A percentile compares a stretch with the other conserved stretches of the same genome.
phyloP scores from a whole-genome alignment of 2,113 vertebrate species.

The Tapirus terrestris region DNA sequence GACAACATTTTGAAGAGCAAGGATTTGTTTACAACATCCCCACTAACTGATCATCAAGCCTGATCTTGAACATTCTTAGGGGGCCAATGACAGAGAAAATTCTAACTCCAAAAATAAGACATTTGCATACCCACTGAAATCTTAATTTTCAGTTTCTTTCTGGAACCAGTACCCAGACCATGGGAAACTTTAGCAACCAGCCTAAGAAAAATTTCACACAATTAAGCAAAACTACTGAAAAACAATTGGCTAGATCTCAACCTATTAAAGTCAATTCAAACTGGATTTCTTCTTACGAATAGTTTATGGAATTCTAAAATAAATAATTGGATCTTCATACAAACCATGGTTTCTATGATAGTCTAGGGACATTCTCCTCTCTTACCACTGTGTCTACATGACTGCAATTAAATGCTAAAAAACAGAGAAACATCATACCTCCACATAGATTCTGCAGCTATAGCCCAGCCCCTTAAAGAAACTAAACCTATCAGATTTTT shows the following conservation, averaged over 20 bases:
- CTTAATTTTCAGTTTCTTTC: constrained; percentile 26
- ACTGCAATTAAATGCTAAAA: not conserved
- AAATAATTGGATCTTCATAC: not conserved
- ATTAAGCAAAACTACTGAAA: constrained; percentile 42
- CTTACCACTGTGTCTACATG: not conserved
- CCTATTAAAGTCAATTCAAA: not conserved
- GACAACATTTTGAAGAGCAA: not conserved
- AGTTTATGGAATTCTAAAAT: not conserved
- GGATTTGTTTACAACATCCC: not conserved
- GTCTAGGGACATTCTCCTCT: not conserved
- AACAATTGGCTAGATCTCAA: not conserved
- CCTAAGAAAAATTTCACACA: not conserved
- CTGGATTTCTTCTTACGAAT: not conserved
- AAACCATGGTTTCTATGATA: not conserved
- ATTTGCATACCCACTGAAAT: not conserved
- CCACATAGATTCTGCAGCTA: not conserved
- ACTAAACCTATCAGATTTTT: not conserved
- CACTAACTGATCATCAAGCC: not conserved
- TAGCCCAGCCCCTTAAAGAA: not conserved
- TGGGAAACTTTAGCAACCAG: not conserved
- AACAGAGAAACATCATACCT: not conserved
- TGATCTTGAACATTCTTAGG: not conserved
- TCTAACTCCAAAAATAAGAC: not conserved
- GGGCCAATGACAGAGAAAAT: not conserved
- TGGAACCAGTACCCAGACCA: not conserved